Percentiles rank a stretch among this genome's conserved stretches.
phyloP scores from a whole-genome alignment of 2,113 vertebrate genomes.

The Calidris pugnax region DNA sequence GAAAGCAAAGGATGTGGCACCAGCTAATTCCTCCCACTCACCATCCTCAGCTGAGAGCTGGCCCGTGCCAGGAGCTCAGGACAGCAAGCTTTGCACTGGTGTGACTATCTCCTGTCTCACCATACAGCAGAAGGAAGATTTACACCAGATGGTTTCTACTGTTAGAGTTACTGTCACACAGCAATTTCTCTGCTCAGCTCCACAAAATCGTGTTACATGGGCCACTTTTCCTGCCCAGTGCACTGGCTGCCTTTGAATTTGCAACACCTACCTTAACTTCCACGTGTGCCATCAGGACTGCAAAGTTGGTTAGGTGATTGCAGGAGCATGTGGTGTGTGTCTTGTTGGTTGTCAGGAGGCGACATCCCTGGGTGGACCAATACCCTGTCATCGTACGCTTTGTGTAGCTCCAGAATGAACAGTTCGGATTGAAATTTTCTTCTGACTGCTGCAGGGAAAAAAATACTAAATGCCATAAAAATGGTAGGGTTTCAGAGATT shows the following conservation, averaged over 20 bases:
- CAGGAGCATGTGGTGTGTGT: slow-evolving; percentile 97
- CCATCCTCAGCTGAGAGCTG: background rate
- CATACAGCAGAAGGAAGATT: background rate
- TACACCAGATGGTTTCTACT: background rate
- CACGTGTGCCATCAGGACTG: slow-evolving; percentile 97
- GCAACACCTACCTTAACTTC: slow-evolving; percentile 89
- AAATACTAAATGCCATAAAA: slow-evolving; percentile 59
- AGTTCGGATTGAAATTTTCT: slow-evolving; percentile 99
- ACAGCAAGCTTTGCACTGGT: background rate
- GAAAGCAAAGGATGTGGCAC: background rate
- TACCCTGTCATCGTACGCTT: slow-evolving; percentile 92
- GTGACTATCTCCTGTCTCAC: background rate
- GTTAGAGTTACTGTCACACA: background rate
- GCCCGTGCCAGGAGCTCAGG: background rate
- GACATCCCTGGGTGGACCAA: slow-evolving; percentile 98
- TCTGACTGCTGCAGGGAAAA: slow-evolving; percentile 86
- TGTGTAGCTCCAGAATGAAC: slow-evolving; percentile 98
- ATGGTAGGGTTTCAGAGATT: slow-evolving; percentile 19
- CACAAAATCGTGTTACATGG: background rate
- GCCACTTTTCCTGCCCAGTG: background rate
- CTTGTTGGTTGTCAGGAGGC: slow-evolving; percentile 90
- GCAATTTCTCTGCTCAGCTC: background rate
- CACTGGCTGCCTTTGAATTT: background rate
- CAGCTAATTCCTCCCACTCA: background rate
- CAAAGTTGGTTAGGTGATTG: slow-evolving; percentile 97